phyloP scores from a whole-genome alignment of 2,797 vertebrate species.

The Acomys russatus region DNA sequence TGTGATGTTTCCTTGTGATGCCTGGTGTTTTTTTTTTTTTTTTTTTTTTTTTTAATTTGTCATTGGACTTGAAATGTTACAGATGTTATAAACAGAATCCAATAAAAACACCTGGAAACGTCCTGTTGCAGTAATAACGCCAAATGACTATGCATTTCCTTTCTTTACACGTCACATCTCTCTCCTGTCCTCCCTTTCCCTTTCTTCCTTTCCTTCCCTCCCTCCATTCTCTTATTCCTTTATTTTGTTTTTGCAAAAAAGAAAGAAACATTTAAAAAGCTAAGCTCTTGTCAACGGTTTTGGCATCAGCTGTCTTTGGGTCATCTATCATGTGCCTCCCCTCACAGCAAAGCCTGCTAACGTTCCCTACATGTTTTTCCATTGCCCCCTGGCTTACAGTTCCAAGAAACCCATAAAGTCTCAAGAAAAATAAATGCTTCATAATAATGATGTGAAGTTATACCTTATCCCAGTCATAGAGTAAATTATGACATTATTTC shows the following conservation, averaged over 20 bases:
- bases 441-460: background rate
- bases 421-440: slow-evolving; percentile 13
- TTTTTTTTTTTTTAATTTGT: slow-evolving; percentile 73
- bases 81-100: slow-evolving; percentile 85
- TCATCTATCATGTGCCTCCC: background rate
- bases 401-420: background rate
- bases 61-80: slow-evolving; percentile 70
- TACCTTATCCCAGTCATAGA: background rate
- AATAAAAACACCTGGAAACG: slow-evolving; percentile 87
- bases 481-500: slow-evolving; percentile 5
- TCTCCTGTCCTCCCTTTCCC: background rate
- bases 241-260: slow-evolving; percentile 36
- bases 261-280: slow-evolving; percentile 30
- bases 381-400: background rate
- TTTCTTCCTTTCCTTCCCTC: background rate
- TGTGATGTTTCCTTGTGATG: slow-evolving; percentile 82
- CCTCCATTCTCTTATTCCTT: background rate
- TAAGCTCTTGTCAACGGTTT: background rate
- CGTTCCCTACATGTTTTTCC: background rate
- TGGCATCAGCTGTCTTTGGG: background rate
- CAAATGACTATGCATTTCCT: background rate
- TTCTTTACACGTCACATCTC: background rate
- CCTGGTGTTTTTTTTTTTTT: slow-evolving; percentile 69
- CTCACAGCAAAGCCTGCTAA: background rate
- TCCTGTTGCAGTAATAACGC: slow-evolving; percentile 18